These are phyloP conservation scores for Zaprionus camerounensis DNA, from an alignment of 1,140 invertebrate species.

Conservation along the genomic window DNA sequence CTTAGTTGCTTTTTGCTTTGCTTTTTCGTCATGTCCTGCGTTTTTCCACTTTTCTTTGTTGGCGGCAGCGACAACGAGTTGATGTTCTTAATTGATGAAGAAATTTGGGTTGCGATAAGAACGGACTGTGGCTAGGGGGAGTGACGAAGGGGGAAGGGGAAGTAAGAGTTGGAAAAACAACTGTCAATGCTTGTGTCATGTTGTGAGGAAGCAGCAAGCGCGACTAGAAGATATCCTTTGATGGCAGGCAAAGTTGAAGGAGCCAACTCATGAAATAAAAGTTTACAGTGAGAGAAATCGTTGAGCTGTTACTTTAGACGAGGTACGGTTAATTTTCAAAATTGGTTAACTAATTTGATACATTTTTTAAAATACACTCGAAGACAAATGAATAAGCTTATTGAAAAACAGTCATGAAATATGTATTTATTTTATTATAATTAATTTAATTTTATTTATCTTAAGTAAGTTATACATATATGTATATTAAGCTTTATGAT, in stretches of 20 bases:
- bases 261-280: no score
- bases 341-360: no score
- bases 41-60: conserved; percentile 43
- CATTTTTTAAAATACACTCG: background rate
- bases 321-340: no score
- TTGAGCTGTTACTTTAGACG: no score
- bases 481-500: no score
- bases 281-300: no score
- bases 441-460: no score
- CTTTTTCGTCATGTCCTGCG: conserved; percentile 31
- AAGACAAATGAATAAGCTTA: background rate
- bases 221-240: background rate
- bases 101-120: conserved; percentile 77
- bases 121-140: background rate
- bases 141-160: background rate
- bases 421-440: background rate
- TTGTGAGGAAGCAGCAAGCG: background rate
- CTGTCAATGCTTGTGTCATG: background rate
- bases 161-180: background rate
- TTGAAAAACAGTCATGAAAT: background rate
- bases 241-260: no score
- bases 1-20: conserved; percentile 22
- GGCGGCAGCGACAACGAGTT: conserved; percentile 65
- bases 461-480: no score
- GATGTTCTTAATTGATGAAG: conserved; percentile 82